Evolutionary conservation across 1,140 invertebrate genomes (phyloP).

Genomic region (Zeugodacus cucurbitae): DNA sequence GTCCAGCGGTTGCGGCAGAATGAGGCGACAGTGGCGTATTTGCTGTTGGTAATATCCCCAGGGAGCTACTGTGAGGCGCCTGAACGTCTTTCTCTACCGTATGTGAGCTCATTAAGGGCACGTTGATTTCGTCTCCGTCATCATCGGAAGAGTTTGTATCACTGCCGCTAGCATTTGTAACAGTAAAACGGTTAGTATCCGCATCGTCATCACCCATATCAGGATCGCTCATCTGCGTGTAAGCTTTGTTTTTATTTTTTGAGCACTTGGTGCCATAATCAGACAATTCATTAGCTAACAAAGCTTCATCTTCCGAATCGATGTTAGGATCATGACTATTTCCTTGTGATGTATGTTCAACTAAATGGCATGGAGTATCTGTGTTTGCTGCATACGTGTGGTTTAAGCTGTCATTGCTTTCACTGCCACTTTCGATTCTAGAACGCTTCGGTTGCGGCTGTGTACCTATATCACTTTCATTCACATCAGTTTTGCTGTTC

Average conservation of each 20-base stretch:
- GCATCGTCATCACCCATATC: not conserved
- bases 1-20: slow-evolving; percentile 60
- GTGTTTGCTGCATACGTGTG: not conserved
- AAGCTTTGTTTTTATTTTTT: not conserved
- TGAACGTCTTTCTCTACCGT: slow-evolving; percentile 42
- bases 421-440: not conserved
- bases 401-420: not conserved
- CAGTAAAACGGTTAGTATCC: not conserved
- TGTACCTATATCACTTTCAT: not conserved
- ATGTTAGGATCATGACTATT: not conserved
- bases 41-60: slow-evolving; percentile 58
- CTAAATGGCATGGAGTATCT: not conserved
- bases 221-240: not conserved
- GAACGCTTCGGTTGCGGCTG: not conserved
- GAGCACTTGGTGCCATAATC: not conserved
- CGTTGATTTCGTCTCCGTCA: slow-evolving; percentile 41
- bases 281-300: not conserved
- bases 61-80: slow-evolving; percentile 56
- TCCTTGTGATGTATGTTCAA: not conserved
- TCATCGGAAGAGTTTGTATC: not conserved
- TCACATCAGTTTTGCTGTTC: not conserved
- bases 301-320: not conserved
- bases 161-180: not conserved
- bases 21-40: slow-evolving; percentile 59
- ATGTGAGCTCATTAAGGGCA: not conserved